Evolutionary conservation across 2,888 invertebrate species (phyloP).

Genomic region (Drosophila niveifrons): DNA sequence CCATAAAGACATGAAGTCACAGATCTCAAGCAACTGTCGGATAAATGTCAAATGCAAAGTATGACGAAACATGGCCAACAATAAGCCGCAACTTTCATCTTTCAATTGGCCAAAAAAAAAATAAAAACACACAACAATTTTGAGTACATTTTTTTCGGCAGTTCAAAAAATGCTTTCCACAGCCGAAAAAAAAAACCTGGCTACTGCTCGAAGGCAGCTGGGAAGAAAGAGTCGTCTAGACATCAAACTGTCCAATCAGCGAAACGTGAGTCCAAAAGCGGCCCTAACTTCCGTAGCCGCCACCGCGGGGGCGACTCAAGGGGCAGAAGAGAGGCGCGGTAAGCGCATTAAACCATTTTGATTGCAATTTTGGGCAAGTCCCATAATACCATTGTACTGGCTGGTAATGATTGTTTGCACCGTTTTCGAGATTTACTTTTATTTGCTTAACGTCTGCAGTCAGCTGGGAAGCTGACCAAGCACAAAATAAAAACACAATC

Average conservation of each 20-base stretch:
- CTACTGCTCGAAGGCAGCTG: neutral
- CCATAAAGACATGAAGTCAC: constrained; percentile 6
- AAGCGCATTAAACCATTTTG: constrained; percentile 69
- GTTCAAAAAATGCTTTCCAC: constrained; percentile 14
- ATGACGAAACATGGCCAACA: constrained; percentile 47
- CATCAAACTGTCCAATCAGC: constrained; percentile 63
- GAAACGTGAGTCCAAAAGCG: constrained; percentile 54
- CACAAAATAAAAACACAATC: constrained; percentile 22
- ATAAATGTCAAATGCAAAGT: constrained; percentile 59
- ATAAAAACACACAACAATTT: constrained; percentile 36
- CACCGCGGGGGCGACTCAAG: neutral
- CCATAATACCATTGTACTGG: constrained; percentile 44
- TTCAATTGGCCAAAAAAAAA: constrained; percentile 37
- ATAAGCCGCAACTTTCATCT: constrained; percentile 59
- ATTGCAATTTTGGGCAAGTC: constrained; percentile 60
- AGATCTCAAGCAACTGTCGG: constrained; percentile 32
- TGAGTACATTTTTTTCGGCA: constrained; percentile 21
- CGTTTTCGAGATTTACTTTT: constrained; percentile 49
- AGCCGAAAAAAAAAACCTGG: neutral
- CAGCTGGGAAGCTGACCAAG: constrained; percentile 32
- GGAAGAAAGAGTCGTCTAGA: constrained; percentile 29
- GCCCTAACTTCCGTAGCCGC: constrained; percentile 52
- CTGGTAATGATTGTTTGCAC: constrained; percentile 46
- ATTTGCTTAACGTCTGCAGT: constrained; percentile 35
- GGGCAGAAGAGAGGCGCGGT: constrained; percentile 29